Conservation (phyloP, 2,888 invertebrate species). For the Rotaria magnacalcarata region DNA sequence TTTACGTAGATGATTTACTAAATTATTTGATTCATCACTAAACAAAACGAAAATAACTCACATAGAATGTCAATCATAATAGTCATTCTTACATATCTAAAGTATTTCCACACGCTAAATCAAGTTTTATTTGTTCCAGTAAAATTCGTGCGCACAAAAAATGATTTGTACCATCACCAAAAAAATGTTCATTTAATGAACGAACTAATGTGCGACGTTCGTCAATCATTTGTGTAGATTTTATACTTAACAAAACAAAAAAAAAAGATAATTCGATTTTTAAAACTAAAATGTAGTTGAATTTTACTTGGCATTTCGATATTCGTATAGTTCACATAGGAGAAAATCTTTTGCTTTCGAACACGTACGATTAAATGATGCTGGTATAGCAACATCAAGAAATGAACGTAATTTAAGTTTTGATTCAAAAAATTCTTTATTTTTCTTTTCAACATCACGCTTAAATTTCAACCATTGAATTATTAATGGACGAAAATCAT, state of each 20-base stretch:
- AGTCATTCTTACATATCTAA: not conserved
- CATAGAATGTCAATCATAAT: too few relatives aligned
- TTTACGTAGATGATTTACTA: constrained; percentile 15
- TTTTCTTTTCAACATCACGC: constrained; percentile 27
- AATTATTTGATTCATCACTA: constrained; percentile 29
- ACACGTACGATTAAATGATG: not conserved
- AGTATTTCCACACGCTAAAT: constrained; percentile 1
- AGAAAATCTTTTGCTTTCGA: constrained; percentile 5
- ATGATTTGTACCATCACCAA: constrained; percentile 23
- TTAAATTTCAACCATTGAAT: constrained; percentile 36
- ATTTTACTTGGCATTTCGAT: constrained; percentile 16
- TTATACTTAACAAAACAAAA: not conserved
- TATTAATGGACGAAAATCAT: constrained; percentile 23
- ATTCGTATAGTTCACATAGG: constrained; percentile 21
- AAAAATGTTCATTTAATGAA: constrained; percentile 2
- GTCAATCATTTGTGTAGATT: constrained; percentile 15
- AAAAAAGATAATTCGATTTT: too few relatives aligned
- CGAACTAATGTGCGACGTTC: not conserved
- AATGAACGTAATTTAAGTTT: constrained; percentile 20
- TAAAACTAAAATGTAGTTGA: too few relatives aligned
- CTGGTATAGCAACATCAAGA: not conserved
- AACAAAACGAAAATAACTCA: too few relatives aligned
- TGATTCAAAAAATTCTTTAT: constrained; percentile 1
- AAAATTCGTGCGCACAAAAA: constrained; percentile 25
- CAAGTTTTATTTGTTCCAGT: constrained; percentile 6